Base-by-base conservation (phyloP, 64 coral and sea anemone genomes). In the Exaiptasia diaphana region DNA sequence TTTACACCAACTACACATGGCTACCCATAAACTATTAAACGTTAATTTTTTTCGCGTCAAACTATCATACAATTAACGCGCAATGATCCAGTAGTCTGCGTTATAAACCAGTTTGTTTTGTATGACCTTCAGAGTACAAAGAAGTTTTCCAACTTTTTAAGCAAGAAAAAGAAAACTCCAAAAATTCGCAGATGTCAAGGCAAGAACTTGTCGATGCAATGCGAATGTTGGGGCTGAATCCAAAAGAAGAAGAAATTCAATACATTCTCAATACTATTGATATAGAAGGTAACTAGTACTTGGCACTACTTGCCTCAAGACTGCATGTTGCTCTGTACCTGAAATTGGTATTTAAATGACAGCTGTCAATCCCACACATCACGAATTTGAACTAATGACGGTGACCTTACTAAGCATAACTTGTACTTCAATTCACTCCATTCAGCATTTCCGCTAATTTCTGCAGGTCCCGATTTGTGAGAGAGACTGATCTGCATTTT, bases 101-200 rank as follows among this genome's bases (percentile, higher is more conserved):
- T n/a, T n/a, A n/a, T n/a, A n/a, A n/a, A n/a, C n/a, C n/a, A n/a
- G n/a, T n/a, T n/a, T n/a, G n/a, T n/a, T n/a, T n/a, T n/a, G n/a
- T n/a, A n/a, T n/a, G n/a, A n/a, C n/a, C 29, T 58, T n/a, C 54
- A 90, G 88, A 90, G 52, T 90, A 90, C 37, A 82, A 82, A 35
- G 88, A 77, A 9, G 88, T 77, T 7, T 90, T 90, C 24, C 60
- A 58, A 10, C 38, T 83, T 22, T 83, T 83, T 41, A 63, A 77
- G 53, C 67, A 75, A 45, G 71, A 90, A 58, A 58, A 77, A 4
- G 12, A 38, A 6, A 15, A 33, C 10, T n/a, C n/a, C n/a, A 41
- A 41, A 12, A 70, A 64, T 45, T 74, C 64, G 9, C 71, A 57
- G 8, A 82, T 90, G 18, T 75, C 55, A 10, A 90, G 75, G 12